These are phyloP conservation scores for Ceratina calcarata DNA, from an alignment of 1,140 invertebrate genomes.

Conservation along the genomic window DNA sequence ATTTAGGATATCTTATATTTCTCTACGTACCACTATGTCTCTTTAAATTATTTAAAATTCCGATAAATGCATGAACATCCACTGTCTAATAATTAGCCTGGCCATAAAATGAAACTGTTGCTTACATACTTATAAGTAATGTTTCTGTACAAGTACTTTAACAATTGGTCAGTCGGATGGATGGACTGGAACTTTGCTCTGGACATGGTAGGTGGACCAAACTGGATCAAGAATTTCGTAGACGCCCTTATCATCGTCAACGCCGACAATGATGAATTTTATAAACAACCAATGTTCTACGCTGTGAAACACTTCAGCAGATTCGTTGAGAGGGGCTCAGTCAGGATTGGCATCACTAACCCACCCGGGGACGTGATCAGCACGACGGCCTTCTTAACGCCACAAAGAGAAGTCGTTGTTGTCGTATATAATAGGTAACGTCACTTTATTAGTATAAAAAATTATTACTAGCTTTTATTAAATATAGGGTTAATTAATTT, in stretches of 20 bases:
- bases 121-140: no score
- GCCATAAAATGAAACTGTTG: no score
- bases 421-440: constrained; percentile 86
- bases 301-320: constrained; percentile 93
- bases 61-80: no score
- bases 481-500: no score
- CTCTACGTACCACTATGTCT: no score
- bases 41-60: no score
- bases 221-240: constrained; percentile 88
- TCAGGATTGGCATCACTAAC: constrained; percentile 72
- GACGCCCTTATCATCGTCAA: constrained; percentile 91
- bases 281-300: constrained; percentile 95
- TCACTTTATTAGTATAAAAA: neutral
- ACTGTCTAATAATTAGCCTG: no score
- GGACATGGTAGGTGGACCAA: constrained; percentile 89
- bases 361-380: constrained; percentile 54
- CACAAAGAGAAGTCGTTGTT: constrained; percentile 81
- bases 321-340: constrained; percentile 86
- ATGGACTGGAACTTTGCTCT: constrained; percentile 95
- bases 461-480: no score
- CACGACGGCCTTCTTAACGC: constrained; percentile 82
- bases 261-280: constrained; percentile 85
- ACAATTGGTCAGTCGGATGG: constrained; percentile 88
- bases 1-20: no score
- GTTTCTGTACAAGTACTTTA: constrained; percentile 82